These are phyloP conservation scores for Capromys pilorides DNA, from an alignment of 2,797 vertebrate genomes.

Conservation along the genomic window DNA sequence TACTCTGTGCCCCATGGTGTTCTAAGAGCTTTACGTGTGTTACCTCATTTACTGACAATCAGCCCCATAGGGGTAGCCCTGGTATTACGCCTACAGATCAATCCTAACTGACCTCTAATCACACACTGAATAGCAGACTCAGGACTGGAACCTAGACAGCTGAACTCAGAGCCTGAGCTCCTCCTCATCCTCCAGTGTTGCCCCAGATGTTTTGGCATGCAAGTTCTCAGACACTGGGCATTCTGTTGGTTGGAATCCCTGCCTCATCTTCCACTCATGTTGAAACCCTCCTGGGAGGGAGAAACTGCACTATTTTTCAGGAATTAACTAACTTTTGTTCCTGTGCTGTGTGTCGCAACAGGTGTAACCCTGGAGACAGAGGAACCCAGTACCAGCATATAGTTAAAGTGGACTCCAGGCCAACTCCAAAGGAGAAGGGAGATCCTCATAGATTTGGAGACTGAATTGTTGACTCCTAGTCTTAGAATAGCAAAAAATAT, in stretches of 20 bases:
- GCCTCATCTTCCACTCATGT: not conserved
- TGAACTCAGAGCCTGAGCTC: not conserved
- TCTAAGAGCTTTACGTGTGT: not conserved
- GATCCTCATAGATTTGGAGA: not conserved
- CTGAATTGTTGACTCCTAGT: not conserved
- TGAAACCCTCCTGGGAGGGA: not conserved
- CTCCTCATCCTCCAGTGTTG: not conserved
- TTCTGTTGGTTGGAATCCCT: not conserved
- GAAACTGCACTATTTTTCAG: not conserved
- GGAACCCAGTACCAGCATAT: not conserved
- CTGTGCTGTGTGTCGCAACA: not conserved
- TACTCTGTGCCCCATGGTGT: not conserved
- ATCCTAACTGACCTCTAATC: not conserved
- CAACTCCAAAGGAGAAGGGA: not conserved
- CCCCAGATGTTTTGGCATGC: not conserved
- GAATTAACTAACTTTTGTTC: not conserved
- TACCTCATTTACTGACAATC: not conserved
- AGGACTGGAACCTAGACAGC: not conserved
- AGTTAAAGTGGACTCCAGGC: not conserved
- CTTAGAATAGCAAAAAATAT: constrained; percentile 29
- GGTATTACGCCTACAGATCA: not conserved
- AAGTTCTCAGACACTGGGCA: not conserved
- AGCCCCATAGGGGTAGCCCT: not conserved
- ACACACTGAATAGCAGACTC: not conserved
- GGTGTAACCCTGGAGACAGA: not conserved